Conservation (phyloP, 2,113 vertebrate species). For the Cervus canadensis region DNA sequence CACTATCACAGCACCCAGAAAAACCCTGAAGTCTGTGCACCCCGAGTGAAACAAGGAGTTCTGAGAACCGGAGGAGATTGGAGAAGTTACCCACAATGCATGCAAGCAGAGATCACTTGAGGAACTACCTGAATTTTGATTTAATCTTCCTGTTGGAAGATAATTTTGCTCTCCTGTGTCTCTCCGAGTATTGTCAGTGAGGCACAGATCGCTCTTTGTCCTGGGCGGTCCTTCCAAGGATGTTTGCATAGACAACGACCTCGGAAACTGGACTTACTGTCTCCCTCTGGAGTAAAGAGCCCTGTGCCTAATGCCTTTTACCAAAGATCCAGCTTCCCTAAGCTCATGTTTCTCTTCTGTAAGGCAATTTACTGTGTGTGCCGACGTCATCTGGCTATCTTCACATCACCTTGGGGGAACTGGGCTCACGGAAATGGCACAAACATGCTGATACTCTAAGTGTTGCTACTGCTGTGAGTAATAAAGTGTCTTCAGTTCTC, state of each 20-base stretch:
- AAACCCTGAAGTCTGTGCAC: background rate
- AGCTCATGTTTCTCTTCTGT: background rate
- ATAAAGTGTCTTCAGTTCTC: background rate
- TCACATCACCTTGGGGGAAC: background rate
- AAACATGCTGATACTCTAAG: background rate
- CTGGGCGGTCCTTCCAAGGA: background rate
- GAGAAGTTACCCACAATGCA: background rate
- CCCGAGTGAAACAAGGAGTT: background rate
- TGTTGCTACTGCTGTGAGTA: background rate
- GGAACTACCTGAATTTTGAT: background rate
- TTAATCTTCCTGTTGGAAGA: background rate
- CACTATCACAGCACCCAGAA: background rate
- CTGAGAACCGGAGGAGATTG: background rate
- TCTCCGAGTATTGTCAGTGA: background rate
- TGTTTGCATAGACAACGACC: background rate
- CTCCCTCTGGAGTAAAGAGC: background rate
- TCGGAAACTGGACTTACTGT: background rate
- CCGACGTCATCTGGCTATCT: background rate
- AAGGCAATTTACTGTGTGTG: background rate
- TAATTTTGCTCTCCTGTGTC: background rate
- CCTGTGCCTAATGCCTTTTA: background rate
- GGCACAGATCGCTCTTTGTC: background rate
- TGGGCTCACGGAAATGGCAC: background rate
- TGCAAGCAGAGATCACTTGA: background rate
- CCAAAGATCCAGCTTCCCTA: background rate